Evolutionary conservation across 23 tunicate species (phyloP), one percentile per base, ranked within the genome.

Genomic region (Aplidium turbinatum): DNA sequence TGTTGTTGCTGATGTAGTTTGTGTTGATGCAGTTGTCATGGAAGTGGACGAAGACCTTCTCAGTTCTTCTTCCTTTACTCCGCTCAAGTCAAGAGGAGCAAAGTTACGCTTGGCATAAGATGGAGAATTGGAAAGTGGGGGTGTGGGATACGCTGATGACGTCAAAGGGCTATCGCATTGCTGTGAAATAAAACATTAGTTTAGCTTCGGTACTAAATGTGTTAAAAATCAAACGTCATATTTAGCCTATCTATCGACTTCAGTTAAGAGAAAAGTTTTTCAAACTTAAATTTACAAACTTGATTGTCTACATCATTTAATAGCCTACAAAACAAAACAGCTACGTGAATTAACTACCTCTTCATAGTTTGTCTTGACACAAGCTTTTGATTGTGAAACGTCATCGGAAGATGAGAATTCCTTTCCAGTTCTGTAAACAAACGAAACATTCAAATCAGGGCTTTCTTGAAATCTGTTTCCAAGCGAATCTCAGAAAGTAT

Each of bases 101-200:
- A 54, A 64, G 47, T 39, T 26, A 4, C 73, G 72, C 38, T 75
- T 74, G 16, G 26, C 24, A 35, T 64, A 65, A 19, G 89, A 33
- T 2, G 81, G 89, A 11, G 89, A 75, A 46, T 74, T 83, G 22
- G 76, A 83, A 53, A 75, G 81, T 2, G 89, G 81, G 0, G 81
- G 81, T 38, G 89, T 75, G 31, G 81, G 89, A 56, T 58, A 65
- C 34, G 58, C 58, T 30, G 81, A 58, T 42, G 89, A 64, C 55
- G 68, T 64, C 47, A 78, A 1, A 21, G 65, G 65, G 35, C 73
- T 58, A 26, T 62, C 79, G 3, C 39, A 62, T 38, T 40, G 69
- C 70, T 60, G 71, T 24, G 61, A 76, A 76, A 16, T 4, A 66
- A 60, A 60, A 27, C 19, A 54, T 42, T 42, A 16, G 16, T n/a